A percentile compares a stretch with the other conserved stretches of the same genome.
Evolutionary conservation across 2,113 vertebrate genomes (phyloP).

Genomic region (Tragelaphus buxtoni): DNA sequence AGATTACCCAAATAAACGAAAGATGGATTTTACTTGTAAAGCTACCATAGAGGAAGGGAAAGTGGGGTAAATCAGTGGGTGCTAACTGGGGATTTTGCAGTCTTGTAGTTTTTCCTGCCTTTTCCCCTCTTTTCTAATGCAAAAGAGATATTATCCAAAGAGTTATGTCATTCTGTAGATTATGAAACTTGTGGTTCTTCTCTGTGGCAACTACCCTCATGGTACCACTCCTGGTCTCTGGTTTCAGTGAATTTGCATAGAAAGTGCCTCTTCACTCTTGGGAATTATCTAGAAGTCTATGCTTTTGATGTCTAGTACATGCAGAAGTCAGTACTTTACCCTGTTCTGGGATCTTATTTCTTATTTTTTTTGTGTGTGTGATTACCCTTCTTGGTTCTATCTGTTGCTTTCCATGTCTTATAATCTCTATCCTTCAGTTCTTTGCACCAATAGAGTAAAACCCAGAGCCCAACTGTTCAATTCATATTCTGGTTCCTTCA

Average conservation of each 20-base stretch:
- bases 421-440: neutral
- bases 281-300: neutral
- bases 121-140: neutral
- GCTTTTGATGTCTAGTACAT: neutral
- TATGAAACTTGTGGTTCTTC: neutral
- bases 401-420: neutral
- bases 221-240: neutral
- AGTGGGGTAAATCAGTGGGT: neutral
- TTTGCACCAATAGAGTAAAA: neutral
- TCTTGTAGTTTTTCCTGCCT: neutral
- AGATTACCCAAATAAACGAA: neutral
- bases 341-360: neutral
- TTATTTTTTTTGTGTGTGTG: neutral
- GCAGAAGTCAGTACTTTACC: neutral
- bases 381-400: neutral
- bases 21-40: slow-evolving; percentile 7
- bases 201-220: neutral
- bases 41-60: neutral
- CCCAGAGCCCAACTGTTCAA: neutral
- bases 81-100: neutral
- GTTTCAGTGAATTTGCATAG: neutral
- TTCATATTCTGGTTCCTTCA: neutral
- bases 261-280: neutral
- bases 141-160: neutral
- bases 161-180: neutral